Evolutionary conservation across 1,140 invertebrate species (phyloP).

Genomic region (Microplitis mediator): DNA sequence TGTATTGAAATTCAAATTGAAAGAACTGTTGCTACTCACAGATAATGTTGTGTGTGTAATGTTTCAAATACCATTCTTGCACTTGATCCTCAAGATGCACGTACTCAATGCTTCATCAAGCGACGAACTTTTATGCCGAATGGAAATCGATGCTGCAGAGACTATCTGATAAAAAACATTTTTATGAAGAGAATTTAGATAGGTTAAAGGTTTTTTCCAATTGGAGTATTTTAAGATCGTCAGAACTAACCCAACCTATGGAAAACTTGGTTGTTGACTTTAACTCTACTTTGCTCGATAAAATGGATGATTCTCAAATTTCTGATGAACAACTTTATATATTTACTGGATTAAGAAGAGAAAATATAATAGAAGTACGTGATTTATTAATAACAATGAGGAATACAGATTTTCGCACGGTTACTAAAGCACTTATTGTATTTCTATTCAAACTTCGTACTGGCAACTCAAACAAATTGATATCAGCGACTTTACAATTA

Average conservation of each 20-base stretch:
- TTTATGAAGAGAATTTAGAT: slow-evolving; percentile 14
- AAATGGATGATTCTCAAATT: background rate
- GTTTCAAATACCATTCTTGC: background rate
- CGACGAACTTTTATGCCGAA: slow-evolving; percentile 2
- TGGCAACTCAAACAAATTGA: no score
- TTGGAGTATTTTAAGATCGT: background rate
- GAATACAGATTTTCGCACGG: background rate
- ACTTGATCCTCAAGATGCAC: slow-evolving; percentile 3
- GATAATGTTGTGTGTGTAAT: slow-evolving; percentile 2
- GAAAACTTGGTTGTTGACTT: background rate
- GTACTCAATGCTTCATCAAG: slow-evolving; percentile 14
- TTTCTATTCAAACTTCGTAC: no score
- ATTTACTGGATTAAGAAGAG: slow-evolving; percentile 4
- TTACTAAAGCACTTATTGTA: no score
- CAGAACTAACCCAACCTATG: slow-evolving; percentile 1
- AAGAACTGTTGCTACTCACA: slow-evolving; percentile 1
- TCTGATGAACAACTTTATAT: background rate
- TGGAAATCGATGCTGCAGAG: slow-evolving; percentile 26
- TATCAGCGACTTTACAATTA: background rate
- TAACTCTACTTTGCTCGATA: slow-evolving; percentile 7
- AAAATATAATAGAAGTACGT: slow-evolving; percentile 7
- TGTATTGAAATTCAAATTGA: background rate
- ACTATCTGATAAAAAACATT: slow-evolving; percentile 26
- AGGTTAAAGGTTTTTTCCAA: slow-evolving; percentile 5
- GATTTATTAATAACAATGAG: slow-evolving; percentile 13